These are phyloP conservation scores for Helarctos malayanus DNA, from an alignment of 2,797 vertebrate genomes.

Conservation along the genomic window DNA sequence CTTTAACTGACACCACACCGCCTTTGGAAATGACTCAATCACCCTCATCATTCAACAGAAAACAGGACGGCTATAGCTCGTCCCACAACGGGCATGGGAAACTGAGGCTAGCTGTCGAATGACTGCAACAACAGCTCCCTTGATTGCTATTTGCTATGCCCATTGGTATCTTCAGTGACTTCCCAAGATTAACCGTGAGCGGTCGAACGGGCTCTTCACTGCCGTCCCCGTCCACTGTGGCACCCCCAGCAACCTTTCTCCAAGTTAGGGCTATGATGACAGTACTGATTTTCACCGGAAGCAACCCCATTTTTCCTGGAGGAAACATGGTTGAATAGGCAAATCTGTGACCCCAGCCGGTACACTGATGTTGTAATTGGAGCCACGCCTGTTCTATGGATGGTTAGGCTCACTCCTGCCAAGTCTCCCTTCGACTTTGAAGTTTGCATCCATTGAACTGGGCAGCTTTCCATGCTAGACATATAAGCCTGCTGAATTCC, in stretches of 20 bases:
- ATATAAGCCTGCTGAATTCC: neutral
- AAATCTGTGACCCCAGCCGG: neutral
- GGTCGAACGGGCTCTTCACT: neutral
- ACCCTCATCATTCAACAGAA: neutral
- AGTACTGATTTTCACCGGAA: neutral
- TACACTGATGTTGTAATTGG: too few relatives aligned
- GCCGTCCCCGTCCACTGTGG: accelerated
- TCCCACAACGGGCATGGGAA: neutral
- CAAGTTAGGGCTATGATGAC: too few relatives aligned
- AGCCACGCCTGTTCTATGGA: accelerated
- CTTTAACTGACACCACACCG: neutral
- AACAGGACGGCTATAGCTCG: too few relatives aligned
- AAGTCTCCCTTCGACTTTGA: accelerated
- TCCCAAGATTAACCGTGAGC: neutral
- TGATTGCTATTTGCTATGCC: too few relatives aligned
- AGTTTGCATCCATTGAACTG: too few relatives aligned
- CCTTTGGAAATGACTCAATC: neutral
- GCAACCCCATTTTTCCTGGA: neutral
- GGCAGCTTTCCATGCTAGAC: neutral
- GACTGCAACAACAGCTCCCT: neutral
- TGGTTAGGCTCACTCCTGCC: accelerated
- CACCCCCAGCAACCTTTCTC: too few relatives aligned
- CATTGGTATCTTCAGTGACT: neutral
- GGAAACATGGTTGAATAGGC: neutral
- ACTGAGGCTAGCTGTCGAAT: neutral